phyloP scores from a whole-genome alignment of 2,797 vertebrate species.

The Synaphobranchus kaupii region DNA sequence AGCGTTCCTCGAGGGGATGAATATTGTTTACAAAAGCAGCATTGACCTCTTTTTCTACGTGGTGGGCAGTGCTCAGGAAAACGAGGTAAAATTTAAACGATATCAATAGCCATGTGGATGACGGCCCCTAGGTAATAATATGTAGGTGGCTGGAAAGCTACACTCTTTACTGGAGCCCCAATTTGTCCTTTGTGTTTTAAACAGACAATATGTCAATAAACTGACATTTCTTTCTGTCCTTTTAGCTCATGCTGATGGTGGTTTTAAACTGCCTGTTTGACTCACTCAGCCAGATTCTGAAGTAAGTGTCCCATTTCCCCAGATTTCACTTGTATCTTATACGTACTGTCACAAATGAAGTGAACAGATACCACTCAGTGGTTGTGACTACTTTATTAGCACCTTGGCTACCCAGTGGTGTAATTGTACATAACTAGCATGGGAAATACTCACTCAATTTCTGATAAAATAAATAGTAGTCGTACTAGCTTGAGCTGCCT shows the following conservation, averaged over 20 bases:
- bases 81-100: slow-evolving; percentile 73
- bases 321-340: not conserved
- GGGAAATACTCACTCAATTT: not conserved
- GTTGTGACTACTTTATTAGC: not conserved
- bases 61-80: slow-evolving; percentile 85
- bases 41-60: slow-evolving; percentile 89
- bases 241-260: slow-evolving; percentile 78
- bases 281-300: slow-evolving; percentile 74
- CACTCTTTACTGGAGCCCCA: not conserved
- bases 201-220: not conserved
- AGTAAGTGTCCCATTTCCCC: slow-evolving; percentile 53
- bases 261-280: slow-evolving; percentile 79
- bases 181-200: not conserved
- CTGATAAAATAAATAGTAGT: not conserved
- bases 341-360: not conserved
- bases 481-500: not conserved
- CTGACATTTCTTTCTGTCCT: slow-evolving; percentile 30
- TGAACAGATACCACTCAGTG: not conserved
- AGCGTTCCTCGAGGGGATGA: slow-evolving; percentile 84
- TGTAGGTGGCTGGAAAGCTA: not conserved
- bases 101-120: not conserved
- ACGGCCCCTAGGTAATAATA: not conserved
- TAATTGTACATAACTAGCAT: not conserved
- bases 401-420: not conserved
- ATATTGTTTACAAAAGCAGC: slow-evolving; percentile 86